Conservation (phyloP, 2,888 invertebrate species). For the Cenopis cana region DNA sequence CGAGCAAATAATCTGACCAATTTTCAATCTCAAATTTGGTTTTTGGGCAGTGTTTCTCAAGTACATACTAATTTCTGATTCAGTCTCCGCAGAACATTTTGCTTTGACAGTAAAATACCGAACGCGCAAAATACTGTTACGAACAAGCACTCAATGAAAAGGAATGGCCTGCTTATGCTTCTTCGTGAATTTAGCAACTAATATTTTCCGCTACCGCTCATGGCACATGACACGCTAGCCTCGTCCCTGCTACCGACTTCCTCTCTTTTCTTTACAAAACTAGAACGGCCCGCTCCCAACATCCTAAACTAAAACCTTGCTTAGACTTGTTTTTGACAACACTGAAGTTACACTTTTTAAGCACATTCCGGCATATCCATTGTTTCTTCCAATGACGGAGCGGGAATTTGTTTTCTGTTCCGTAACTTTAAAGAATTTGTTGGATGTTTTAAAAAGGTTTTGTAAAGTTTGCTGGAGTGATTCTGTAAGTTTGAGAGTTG, state of each 20-base stretch:
- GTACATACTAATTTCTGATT: background rate
- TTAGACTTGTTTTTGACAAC: conserved; percentile 63
- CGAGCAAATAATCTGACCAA: background rate
- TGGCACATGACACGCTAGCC: background rate
- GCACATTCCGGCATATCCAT: conserved; percentile 43
- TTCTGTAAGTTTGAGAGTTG: background rate
- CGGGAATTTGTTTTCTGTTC: conserved; percentile 38
- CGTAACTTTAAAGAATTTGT: conserved; percentile 34
- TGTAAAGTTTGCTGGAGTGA: conserved; percentile 25
- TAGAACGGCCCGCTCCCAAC: conserved; percentile 60
- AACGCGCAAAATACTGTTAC: no score
- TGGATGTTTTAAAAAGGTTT: conserved; percentile 33
- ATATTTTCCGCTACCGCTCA: conserved; percentile 12
- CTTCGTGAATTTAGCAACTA: background rate
- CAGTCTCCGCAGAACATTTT: no score
- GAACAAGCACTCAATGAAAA: background rate
- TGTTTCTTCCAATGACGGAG: conserved; percentile 39
- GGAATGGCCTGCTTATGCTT: background rate
- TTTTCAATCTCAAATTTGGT: background rate
- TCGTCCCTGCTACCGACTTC: conserved; percentile 24
- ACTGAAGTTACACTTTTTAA: conserved; percentile 59
- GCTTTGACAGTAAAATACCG: no score
- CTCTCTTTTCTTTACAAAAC: conserved; percentile 61
- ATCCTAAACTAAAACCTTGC: conserved; percentile 58
- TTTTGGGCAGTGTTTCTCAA: background rate